Base-by-base conservation (phyloP, 2,888 invertebrate genomes). In the Microdon myrmicae region DNA sequence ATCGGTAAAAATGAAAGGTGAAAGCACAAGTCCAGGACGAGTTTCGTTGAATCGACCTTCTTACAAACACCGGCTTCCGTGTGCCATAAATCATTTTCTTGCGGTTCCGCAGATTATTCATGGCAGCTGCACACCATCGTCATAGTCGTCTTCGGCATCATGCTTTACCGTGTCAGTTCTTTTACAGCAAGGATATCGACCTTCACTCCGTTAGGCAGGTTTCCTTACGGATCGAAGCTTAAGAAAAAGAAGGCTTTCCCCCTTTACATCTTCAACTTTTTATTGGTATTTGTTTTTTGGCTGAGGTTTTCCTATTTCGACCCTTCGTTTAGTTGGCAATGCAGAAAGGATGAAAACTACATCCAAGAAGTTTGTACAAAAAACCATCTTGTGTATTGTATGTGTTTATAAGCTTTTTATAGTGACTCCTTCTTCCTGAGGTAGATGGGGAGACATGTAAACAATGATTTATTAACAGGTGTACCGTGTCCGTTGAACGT, bases 31-130 rank as follows among this genome's bases (percentile, higher is more conserved):
- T 9, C 7, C 4, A 34, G 20, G n/a, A n/a, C n/a, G n/a, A 19
- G 34, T 4, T 16, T 29, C 13, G 38, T 14, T 38, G 48, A 32
- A 32, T 43, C 34, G 10, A 9, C 41, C 23, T 16, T 25, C 23
- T 37, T 25, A 17, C 25, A 23, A 16, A 25, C 20, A 26, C 10
- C 23, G 9, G n/a, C n/a, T 31, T 54, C 45, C 55, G 38, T 39
- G 39, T 43, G 53, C 45, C 51, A 64, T 64, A 64, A 64, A 64
- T 64, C 64, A 64, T 64, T 64, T 64, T 64, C 64, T 58, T 53
- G 23, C 43, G 56, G 64, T 64, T 58, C 43, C 47, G 47, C 32
- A 64, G 64, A 64, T 64, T 64, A 64, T 58, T 58, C 64, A 64
- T 64, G 58, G 51, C 64, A 64, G 51, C 53, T 64, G 51, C 64